A percentile compares a stretch with the other conserved stretches of the same genome.
phyloP scores from a whole-genome alignment of 2,888 invertebrate genomes.

The Branchinecta sandiegonensis region DNA sequence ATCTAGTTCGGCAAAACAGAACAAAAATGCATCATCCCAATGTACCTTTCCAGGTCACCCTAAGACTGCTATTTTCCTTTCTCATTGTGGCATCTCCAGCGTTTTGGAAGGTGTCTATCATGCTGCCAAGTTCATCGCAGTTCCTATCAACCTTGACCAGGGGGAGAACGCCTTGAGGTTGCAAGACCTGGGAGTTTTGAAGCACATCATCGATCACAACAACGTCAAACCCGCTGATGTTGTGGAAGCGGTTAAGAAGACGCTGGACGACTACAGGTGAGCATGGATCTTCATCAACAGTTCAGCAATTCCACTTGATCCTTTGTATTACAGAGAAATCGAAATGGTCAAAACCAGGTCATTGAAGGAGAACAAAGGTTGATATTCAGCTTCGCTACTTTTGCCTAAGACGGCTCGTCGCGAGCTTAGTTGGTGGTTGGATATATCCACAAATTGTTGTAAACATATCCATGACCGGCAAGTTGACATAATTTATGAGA shows the following conservation, averaged over 20 bases:
- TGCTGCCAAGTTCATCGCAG: slow-evolving; percentile 8
- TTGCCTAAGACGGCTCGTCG: too few relatives aligned
- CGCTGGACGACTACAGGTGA: background rate
- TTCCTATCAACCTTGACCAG: background rate
- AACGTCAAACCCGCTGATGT: background rate
- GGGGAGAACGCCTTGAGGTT: background rate
- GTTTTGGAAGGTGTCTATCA: background rate
- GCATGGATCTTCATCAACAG: background rate
- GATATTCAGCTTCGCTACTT: too few relatives aligned
- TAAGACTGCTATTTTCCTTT: background rate
- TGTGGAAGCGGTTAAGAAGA: background rate
- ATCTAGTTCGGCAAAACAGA: too few relatives aligned
- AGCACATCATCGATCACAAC: slow-evolving; percentile 4
- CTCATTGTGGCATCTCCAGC: slow-evolving; percentile 5
- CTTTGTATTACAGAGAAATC: too few relatives aligned
- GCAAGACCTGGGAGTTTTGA: background rate
- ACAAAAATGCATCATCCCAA: too few relatives aligned
- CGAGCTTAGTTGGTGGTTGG: too few relatives aligned
- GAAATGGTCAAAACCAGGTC: too few relatives aligned
- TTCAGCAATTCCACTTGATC: too few relatives aligned
- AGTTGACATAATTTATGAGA: too few relatives aligned
- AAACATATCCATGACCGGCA: too few relatives aligned
- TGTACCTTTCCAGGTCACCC: background rate
- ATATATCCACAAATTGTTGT: too few relatives aligned
- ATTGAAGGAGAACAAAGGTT: too few relatives aligned